Evolutionary conservation across 2,888 invertebrate genomes (phyloP), one percentile per base, ranked within the genome.

Genomic region (Melanchra persicariae): DNA sequence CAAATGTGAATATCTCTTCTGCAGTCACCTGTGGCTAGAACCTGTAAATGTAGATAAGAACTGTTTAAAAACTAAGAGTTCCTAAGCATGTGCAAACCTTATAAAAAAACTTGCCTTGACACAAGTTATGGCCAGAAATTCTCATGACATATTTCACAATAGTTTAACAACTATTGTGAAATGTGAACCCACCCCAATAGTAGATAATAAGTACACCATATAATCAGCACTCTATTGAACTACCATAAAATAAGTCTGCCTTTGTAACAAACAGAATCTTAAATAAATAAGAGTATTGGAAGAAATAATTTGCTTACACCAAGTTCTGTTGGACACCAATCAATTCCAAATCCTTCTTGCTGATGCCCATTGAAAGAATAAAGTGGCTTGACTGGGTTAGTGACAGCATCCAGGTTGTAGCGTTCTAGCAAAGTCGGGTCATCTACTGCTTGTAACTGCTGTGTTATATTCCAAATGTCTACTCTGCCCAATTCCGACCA

Each of bases 401-500:
- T 94, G 2, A 96, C 94, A 66, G 96, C 96, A 22, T 96, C 96
- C 78, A 97, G 96, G 83, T 97, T 97, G 87, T 98, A 98, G 82
- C 96, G 93, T 79, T 96, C 96, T 2, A 98, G 91, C 43, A 97
- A 84, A 54, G 95, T 90, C 0, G 97, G 96, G 91, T 98, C 97
- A 87, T 99, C 98, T 0, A 99, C 97, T 17, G 98, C 98, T 91
- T 97, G 97, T 24, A 99, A 87, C 86, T 98, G 98, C 79, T 97
- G 96, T 34, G 97, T 97, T 87, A 99, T 96, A 92, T 99, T 98
- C 98, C 99, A 99, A 77, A 99, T 96, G 88, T 98, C 98, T 0
- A 99, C 99, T 85, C 98, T 97, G 0, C 99, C 99, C 70, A 98
- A 94, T 94, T 99, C 99, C 85, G 99, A 99, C 99, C 99, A 99